phyloP scores from a whole-genome alignment of 2,113 vertebrate species.

The Tor tambroides region DNA sequence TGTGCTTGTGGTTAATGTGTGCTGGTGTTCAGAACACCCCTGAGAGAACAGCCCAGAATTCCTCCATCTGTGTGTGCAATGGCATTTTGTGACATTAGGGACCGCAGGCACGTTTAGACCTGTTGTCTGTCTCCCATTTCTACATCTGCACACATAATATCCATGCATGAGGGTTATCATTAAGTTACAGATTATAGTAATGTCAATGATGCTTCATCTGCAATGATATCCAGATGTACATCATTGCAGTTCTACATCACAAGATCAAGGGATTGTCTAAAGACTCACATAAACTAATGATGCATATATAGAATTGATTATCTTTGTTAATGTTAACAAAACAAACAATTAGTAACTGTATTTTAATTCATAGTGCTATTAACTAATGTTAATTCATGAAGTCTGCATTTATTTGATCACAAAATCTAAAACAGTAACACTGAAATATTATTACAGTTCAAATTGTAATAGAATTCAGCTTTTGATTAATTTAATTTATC shows the following conservation, averaged over 20 bases:
- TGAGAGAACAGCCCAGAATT: background rate
- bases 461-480: too few species aligned
- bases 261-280: background rate
- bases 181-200: background rate
- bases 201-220: background rate
- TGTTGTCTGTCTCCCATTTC: background rate
- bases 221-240: background rate
- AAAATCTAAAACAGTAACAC: too few species aligned
- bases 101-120: background rate
- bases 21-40: constrained; percentile 23
- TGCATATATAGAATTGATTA: too few species aligned
- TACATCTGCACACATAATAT: constrained; percentile 11
- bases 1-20: constrained; percentile 38
- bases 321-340: too few species aligned
- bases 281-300: too few species aligned
- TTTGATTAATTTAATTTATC: too few species aligned
- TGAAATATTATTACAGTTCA: too few species aligned
- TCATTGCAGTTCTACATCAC: background rate
- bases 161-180: background rate
- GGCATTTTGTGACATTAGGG: constrained; percentile 28
- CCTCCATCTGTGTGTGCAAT: constrained; percentile 4
- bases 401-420: too few species aligned
- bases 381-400: too few species aligned
- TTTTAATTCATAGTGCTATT: too few species aligned
- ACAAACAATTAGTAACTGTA: too few species aligned